These are phyloP conservation scores for Tolmerus cingulatus DNA, from an alignment of 2,888 invertebrate species.

Conservation along the genomic window DNA sequence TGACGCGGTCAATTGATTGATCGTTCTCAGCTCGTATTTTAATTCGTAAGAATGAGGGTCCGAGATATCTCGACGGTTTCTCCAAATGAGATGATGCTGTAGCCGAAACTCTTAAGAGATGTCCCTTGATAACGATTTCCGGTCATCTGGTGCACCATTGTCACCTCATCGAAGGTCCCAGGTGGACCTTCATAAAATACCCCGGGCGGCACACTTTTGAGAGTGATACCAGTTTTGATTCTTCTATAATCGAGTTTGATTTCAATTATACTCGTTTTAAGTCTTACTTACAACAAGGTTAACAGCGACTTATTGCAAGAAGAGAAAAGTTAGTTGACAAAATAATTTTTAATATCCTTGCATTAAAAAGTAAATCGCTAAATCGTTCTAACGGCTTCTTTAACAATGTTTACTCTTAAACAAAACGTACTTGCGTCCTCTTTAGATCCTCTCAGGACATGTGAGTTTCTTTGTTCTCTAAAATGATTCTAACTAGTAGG, in stretches of 20 bases:
- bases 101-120: constrained; percentile 52
- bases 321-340: neutral
- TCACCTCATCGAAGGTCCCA: constrained; percentile 8
- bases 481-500: no score
- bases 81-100: neutral
- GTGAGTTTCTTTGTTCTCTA: no score
- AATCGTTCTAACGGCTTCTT: no score
- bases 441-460: no score
- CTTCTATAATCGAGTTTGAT: neutral
- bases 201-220: neutral
- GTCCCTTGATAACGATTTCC: constrained; percentile 59
- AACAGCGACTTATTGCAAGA: neutral
- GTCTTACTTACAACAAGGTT: neutral
- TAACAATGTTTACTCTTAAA: no score
- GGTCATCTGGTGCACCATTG: constrained; percentile 51
- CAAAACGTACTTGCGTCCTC: no score
- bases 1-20: constrained; percentile 27
- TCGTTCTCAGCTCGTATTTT: constrained; percentile 10
- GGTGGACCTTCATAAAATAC: neutral
- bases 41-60: constrained; percentile 17
- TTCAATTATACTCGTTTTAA: neutral
- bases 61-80: neutral
- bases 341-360: no score
- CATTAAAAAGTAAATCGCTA: no score
- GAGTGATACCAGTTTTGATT: neutral